Evolutionary conservation across 2,797 vertebrate species (phyloP).

Genomic region (Alfaro cultratus): DNA sequence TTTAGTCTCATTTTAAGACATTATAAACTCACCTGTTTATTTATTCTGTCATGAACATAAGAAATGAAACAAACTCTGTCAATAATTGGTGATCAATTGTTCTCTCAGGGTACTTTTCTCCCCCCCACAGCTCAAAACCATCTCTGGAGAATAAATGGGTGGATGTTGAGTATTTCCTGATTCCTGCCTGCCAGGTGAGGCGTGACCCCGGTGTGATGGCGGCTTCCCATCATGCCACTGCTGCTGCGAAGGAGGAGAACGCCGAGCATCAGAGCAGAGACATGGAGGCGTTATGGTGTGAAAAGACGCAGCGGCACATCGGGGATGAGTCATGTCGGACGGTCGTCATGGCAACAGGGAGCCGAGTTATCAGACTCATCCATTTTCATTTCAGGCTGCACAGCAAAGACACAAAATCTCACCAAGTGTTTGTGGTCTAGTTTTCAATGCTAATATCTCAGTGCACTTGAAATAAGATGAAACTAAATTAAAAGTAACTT

Average conservation of each 20-base stretch:
- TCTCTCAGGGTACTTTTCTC: neutral
- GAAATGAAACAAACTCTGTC: neutral
- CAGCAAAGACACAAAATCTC: neutral
- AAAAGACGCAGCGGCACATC: conserved; percentile 46
- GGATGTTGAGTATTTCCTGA: neutral
- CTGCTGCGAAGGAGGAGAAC: neutral
- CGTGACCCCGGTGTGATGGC: neutral
- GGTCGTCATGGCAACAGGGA: conserved; percentile 61
- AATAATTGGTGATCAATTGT: neutral
- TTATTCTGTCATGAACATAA: neutral
- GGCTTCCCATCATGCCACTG: neutral
- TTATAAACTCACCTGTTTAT: neutral
- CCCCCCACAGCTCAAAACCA: neutral
- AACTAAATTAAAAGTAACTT: no score
- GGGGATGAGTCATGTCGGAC: conserved; percentile 71
- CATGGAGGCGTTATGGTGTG: conserved; percentile 7
- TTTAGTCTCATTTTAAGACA: neutral
- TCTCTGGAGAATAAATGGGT: neutral
- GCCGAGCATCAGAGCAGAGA: conserved; percentile 2
- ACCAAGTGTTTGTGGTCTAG: no score
- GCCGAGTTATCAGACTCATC: conserved; percentile 6
- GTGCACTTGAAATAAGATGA: no score
- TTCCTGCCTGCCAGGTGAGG: neutral
- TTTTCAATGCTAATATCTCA: no score
- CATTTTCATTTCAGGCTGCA: neutral